Evolutionary conservation across 2,113 vertebrate genomes (phyloP), one percentile per base, ranked within the genome.

Genomic region (Abramis brama): DNA sequence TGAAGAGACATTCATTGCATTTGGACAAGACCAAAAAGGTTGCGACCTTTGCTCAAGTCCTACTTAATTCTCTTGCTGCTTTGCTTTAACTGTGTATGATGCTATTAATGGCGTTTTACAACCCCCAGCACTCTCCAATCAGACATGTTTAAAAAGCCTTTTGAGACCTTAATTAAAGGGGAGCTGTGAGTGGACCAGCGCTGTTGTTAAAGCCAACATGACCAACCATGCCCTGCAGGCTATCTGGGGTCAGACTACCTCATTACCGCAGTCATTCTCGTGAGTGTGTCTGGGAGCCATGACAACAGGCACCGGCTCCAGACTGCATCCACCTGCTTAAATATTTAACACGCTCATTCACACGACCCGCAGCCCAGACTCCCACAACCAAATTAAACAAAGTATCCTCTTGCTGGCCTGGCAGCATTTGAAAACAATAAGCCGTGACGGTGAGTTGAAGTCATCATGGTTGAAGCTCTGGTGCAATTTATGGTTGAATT

Each of bases 81-180:
- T 79, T 75, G 55, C 71, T 66, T 83, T 80, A 62, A 79, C 78
- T 23, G 82, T 77, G 85, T 70, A 73, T 77, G 36, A 70, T 76
- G 45, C 13, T 68, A 6, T 33, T 86, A 82, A 88, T 85, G 82
- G 84, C 82, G 82, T 25, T 85, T 86, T 62, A 77, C 82, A 78
- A 79, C 52, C 8, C 45, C 62, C 52, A 11, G 88, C 76, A 45
- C 23, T 83, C 85, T 60, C 21, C 85, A 73, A 86, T 92, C 84
- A 86, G 79, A 89, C 70, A 66, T 71, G 88, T 93, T 92, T 88
- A 91, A 92, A 85, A 68, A 66, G 19, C 78, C 70, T 66, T 84
- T 66, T 52, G 60, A 79, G 76, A 80, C 78, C 89, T 91, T 90
- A 86, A 90, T 94, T 88, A 91, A 87, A 93, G 87, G 88, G 90